Percentiles rank a stretch among this genome's conserved stretches.
phyloP scores from a whole-genome alignment of 2,888 invertebrate species.

The Trisateles emortualis region DNA sequence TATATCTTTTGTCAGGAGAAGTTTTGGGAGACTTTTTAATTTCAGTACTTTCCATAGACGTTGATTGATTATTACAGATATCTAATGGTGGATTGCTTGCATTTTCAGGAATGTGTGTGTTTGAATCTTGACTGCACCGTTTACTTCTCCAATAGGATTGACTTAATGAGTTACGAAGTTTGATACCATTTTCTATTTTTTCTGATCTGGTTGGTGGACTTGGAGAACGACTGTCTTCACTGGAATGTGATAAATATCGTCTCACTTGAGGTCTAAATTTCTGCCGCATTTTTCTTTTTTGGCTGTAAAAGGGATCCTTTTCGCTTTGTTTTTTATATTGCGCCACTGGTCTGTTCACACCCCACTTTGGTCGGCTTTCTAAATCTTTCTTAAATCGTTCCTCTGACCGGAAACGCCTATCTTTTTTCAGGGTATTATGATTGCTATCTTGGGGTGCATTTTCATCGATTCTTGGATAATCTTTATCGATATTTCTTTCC shows the following conservation, averaged over 20 bases:
- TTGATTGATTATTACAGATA: constrained; percentile 82
- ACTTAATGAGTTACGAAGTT: constrained; percentile 78
- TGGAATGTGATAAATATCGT: constrained; percentile 86
- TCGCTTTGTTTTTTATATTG: constrained; percentile 96
- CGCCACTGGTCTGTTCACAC: constrained; percentile 91
- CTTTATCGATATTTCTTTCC: constrained; percentile 81
- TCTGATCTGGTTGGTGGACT: constrained; percentile 82
- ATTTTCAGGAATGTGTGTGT: constrained; percentile 61
- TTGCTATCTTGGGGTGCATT: constrained; percentile 81
- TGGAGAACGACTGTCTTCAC: constrained; percentile 88
- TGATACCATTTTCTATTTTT: constrained; percentile 71
- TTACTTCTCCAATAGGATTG: constrained; percentile 84
- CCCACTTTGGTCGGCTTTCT: constrained; percentile 91
- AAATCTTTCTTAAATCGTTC: constrained; percentile 86
- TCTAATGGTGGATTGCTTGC: constrained; percentile 80
- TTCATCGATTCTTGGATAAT: constrained; percentile 82
- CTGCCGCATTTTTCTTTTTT: constrained; percentile 89
- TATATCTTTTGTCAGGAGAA: constrained; percentile 74
- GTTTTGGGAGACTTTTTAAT: constrained; percentile 74
- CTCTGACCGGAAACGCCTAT: constrained; percentile 83
- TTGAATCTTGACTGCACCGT: constrained; percentile 77
- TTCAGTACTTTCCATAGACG: constrained; percentile 66
- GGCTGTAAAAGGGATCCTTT: constrained; percentile 94
- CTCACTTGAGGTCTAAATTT: constrained; percentile 88
- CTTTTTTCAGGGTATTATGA: constrained; percentile 83